Base-by-base conservation (phyloP, 30 jellyfish, hydroid and myxozoan genomes). In the Pelagia noctiluca region DNA sequence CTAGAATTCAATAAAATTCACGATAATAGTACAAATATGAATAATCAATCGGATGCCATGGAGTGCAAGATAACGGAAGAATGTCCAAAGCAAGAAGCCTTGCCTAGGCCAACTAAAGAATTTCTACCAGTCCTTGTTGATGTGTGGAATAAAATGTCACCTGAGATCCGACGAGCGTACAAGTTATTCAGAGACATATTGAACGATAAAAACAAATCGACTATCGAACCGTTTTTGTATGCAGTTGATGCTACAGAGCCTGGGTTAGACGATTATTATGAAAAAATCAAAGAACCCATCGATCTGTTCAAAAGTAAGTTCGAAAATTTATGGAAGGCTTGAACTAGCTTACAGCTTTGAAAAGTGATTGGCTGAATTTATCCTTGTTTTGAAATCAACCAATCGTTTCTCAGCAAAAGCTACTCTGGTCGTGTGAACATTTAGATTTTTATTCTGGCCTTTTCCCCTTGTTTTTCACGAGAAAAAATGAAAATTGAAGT, bases 101-200 rank as follows among this genome's bases (percentile, higher is more conserved):
- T 8, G 70, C 75, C 78, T 47, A 63, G 26, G 67, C 35, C 92
- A 12, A 0, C 42, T 21, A 76, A 82, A 67, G 94, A 71, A 34
- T 49, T 84, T 72, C 88, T 74, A 57, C 88, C 87, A 50, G 87
- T 74, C 18, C 68, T 84, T 65, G 94, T 84, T 34, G 82, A 50
- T 24, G 94, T 84, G 3, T 84, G 88, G 87, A 29, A 46, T 35
- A 60, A 68, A 54, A 71, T 84, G 88, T 24, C 75, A 60, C 91
- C 91, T 42, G 97, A 85, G 75, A 36, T 88, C 3, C 94, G 89
- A 33, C 91, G 86, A 60, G 99, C 97, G 1, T 94, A 88, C 78
- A 76, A 85, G 37, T 63, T 94, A n/a, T 89, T 82, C 63, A 80
- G 95, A 83, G 96, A 94, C 49, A 25, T 94, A 26, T 18, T 88